Evolutionary conservation across 2,888 invertebrate genomes (phyloP), one percentile per base, ranked within the genome.

Genomic region (Hipparchia semele): DNA sequence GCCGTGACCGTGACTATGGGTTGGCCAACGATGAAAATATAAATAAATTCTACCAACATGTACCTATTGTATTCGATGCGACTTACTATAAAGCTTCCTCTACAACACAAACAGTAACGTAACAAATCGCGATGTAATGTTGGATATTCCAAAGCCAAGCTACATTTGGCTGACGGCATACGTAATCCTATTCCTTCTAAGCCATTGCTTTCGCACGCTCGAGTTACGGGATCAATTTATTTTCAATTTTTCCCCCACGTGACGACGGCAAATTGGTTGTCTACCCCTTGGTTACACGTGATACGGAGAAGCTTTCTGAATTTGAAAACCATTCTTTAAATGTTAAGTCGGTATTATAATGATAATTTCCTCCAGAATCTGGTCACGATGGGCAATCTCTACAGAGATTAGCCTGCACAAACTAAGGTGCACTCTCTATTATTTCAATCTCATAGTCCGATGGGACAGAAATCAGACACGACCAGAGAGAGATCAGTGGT

Each of bases 141-240:
- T 7, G 49, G 49, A 10, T 64, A 68, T 76, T 74, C 72, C 56
- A 56, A 68, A 77, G 73, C 73, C 75, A 49, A 73, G 68, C 70
- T 73, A 75, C 72, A 79, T 76, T 78, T 73, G 73, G 64, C 67
- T 75, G 70, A 76, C 78, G 78, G 78, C 78, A 82, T 88, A 78
- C 79, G 83, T 88, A 89, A 90, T 89, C 87, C 83, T 78, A 83
- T 88, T 83, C 80, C 80, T 90, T 90, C 88, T 87, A 82, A 87
- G 79, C 87, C 89, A 91, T 89, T 89, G 88, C 85, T 75, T 82
- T 84, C 84, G 84, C 86, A 84, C 88, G 90, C 85, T 80, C 82
- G 84, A 84, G 79, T 86, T 84, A 81, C 84, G 81, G 81, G 86
- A 89, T 90, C 91, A 89, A 92, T 92, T 90, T 91, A 90, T 90